These are phyloP conservation scores for Nipponacmea schrenckii DNA, from an alignment of 2,888 invertebrate species.

Conservation along the genomic window DNA sequence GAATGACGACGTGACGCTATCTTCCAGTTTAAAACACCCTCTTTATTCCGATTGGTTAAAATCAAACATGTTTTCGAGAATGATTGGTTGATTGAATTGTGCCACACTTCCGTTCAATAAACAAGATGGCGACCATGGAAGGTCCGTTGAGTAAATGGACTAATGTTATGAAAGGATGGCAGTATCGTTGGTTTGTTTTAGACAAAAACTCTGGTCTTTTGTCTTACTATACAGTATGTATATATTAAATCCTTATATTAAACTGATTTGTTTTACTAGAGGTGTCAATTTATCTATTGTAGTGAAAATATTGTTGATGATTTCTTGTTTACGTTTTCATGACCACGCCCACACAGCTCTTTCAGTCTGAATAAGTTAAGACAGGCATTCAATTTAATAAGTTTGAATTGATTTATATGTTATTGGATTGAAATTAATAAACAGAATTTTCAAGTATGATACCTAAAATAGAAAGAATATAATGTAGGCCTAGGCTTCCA, in stretches of 20 bases:
- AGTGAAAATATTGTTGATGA: no score
- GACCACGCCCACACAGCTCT: no score
- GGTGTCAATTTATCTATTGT: neutral
- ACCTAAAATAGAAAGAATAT: no score
- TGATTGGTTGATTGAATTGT: conserved; percentile 33
- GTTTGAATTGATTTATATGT: no score
- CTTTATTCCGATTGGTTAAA: conserved; percentile 36
- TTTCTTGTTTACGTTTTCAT: no score
- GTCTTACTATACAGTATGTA: conserved; percentile 94
- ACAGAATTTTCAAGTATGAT: no score
- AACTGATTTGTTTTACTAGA: neutral
- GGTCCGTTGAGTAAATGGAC: conserved; percentile 97
- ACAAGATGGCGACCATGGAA: conserved; percentile 75
- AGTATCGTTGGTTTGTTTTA: conserved; percentile 98
- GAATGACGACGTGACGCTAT: neutral
- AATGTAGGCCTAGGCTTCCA: no score
- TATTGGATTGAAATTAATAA: no score
- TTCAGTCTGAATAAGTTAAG: no score
- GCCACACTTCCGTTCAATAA: conserved; percentile 21
- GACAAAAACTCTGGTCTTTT: conserved; percentile 95
- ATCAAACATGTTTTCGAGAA: conserved; percentile 23
- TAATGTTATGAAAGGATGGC: conserved; percentile 97
- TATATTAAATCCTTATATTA: conserved; percentile 43
- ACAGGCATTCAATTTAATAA: no score
- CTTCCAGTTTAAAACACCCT: conserved; percentile 36